Evolutionary conservation across 2,888 invertebrate species (phyloP), one percentile per base, ranked within the genome.

Genomic region (Cephus runcator): DNA sequence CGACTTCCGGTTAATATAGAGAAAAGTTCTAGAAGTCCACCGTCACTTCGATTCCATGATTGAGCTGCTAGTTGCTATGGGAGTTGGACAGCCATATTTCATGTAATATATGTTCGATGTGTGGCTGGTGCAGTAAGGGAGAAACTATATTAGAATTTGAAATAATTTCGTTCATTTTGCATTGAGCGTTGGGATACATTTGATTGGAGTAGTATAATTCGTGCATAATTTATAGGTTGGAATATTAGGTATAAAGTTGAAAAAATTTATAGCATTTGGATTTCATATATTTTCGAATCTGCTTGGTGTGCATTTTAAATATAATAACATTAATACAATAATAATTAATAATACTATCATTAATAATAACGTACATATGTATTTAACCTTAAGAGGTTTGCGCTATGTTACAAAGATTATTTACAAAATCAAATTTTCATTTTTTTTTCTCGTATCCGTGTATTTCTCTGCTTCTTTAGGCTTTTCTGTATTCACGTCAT

Each of bases 261-360:
- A 71, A 34, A 71, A 23, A 12, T 34, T 12, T 1, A 9, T 31
- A 79, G 81, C 85, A 85, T 79, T 86, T 85, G 83, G 83, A 87
- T 85, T 84, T 88, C 81, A 83, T 88, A 86, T 89, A 87, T 88
- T 87, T 88, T 84, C 79, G 83, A 56, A 82, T 87, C 84, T 87
- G 83, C 80, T 83, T 84, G 82, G 83, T 88, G 86, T 88, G 87
- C 86, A 85, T 86, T 89, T 88, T 87, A 88, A 88, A 89, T 88
- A 89, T 87, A 87, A 86, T 83, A 83, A 86, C 85, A 85, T 85
- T 83, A 82, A 85, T 84, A 83, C 81, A 83, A 81, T 81, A 81
- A 81, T 76, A 76, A 30, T 56, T 81, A 79, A 81, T 81, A 83
- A 83, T 83, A 81, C 81, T 84, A 83, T 81, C 79, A 84, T 84